Base-by-base conservation (phyloP, 2,797 vertebrate species). In the Zalophus californianus region DNA sequence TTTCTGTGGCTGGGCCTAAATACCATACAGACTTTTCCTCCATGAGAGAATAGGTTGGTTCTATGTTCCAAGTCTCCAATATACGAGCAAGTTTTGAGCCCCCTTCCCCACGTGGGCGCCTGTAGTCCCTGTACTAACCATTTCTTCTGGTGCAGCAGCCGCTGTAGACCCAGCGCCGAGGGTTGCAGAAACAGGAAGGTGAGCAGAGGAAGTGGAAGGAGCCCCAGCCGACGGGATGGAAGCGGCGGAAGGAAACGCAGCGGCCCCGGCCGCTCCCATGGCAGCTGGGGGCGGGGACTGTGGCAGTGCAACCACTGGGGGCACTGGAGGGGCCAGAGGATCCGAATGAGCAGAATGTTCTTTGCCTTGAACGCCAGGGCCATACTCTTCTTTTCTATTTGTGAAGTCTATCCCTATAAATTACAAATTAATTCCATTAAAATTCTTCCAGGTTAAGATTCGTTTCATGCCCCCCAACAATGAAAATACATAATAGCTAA, bases 301-400 rank as follows among this genome's bases (percentile, higher is more conserved):
- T 0, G 93, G 82, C 0, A 4, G 35, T 0, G 91, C 13, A 60
- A 64, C 3, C 7, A 90, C 50, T 32, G 98, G 52, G 27, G 98
- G 93, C 86, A 94, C 72, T 1, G 96, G 93, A 50, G 98, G 96
- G 0, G 98, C 98, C 0, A 98, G 97, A 0, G 94, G 98, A 82
- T 99, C 99, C 96, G 99, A 98, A 23, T 98, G 99, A 60, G 98
- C 96, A 20, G 99, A 96, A 98, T 73, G 98, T 94, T 96, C 98
- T 92, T 96, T 98, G 84, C 97, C 98, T 84, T 98, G 60, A 79
- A 98, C 93, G 85, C 97, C 60, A 77, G 98, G 79, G 84, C 95
- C 97, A 23, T 97, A 97, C 52, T 99, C 99, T 48, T 99, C 99
- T 97, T 98, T 99, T 75, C 98, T 98, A 79, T 83, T 97, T 72